Evolutionary conservation across 2,113 vertebrate genomes (phyloP), one percentile per base, ranked within the genome.

Genomic region (Larimichthys polyactis): DNA sequence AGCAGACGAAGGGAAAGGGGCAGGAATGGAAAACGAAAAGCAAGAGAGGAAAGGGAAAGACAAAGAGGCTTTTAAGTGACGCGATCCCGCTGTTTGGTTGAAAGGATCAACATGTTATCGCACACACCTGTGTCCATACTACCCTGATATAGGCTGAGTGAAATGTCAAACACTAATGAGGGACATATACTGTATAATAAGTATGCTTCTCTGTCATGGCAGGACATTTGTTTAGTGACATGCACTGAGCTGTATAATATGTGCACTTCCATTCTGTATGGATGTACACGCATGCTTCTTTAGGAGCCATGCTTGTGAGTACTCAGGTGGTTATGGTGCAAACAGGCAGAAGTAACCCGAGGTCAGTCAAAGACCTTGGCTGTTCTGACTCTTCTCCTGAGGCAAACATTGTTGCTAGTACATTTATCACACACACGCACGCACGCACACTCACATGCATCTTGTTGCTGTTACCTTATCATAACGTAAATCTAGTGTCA

Each of bases 91-190:
- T 52, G 27, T 79, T 15, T 79, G 32, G 44, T 65, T 81, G 69
- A 73, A 75, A 49, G 55, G 57, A 66, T 66, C 54, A 73, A 69
- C 60, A 11, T 54, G 67, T 63, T 65, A 11, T 54, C 48, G 48
- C 71, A 15, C 27, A n/a, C 32, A 78, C 86, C 68, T 78, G 68
- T 19, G 60, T 52, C 40, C 9, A 29, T 29, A 27, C 36, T 22
- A 60, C 16, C 0, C n/a, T 64, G 66, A 71, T 55, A 24, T 11
- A 36, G 63, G 40, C 20, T 0, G 24, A 69, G 58, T 83, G 71
- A 54, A 55, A 63, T 76, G 75, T 89, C 71, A 85, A 55, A 71
- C 82, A 71, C 51, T 87, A 92, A 89, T 84, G 73, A 88, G 83
- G 58, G 44, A 76, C 55, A 17, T 9, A 80, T 69, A 2, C 36